Conservation (phyloP, 2,888 invertebrate species). For the Charanyca ferruginea region DNA sequence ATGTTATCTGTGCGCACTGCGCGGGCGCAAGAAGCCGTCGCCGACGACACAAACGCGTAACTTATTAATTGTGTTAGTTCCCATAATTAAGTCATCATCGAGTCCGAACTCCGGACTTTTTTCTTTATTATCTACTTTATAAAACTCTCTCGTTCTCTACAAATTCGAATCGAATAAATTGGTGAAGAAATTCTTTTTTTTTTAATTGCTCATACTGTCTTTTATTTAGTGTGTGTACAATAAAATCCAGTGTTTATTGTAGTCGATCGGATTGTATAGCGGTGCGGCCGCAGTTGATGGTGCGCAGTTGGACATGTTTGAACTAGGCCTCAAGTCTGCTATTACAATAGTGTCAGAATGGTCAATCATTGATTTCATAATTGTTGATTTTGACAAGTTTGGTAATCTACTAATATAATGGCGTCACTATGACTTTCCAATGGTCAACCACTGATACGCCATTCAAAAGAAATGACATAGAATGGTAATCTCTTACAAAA, state of each 20-base stretch:
- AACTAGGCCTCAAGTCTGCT: background rate
- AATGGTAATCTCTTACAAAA: too few relatives aligned
- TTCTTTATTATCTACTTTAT: constrained; percentile 62
- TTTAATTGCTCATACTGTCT: constrained; percentile 62
- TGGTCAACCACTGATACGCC: too few relatives aligned
- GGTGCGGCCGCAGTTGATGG: background rate
- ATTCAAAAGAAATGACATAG: too few relatives aligned
- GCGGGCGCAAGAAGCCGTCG: constrained; percentile 27
- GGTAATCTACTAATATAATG: too few relatives aligned
- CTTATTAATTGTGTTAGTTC: constrained; percentile 68
- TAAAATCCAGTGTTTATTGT: constrained; percentile 62
- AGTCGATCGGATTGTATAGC: constrained; percentile 48
- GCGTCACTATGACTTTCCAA: too few relatives aligned
- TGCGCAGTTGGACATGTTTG: background rate
- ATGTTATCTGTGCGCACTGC: constrained; percentile 11
- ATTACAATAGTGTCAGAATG: too few relatives aligned
- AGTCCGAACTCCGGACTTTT: constrained; percentile 47
- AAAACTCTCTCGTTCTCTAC: constrained; percentile 61
- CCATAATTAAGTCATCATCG: constrained; percentile 69
- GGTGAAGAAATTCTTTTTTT: constrained; percentile 56
- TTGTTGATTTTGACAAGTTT: too few relatives aligned
- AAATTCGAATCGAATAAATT: constrained; percentile 65
- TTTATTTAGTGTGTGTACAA: constrained; percentile 60
- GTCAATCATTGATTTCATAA: too few relatives aligned
- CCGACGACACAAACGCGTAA: constrained; percentile 42